A percentile compares a stretch with the other conserved stretches of the same genome.
These are phyloP conservation scores for Ivindomyrus marchei DNA, from an alignment of 2,113 vertebrate genomes.

Conservation along the genomic window DNA sequence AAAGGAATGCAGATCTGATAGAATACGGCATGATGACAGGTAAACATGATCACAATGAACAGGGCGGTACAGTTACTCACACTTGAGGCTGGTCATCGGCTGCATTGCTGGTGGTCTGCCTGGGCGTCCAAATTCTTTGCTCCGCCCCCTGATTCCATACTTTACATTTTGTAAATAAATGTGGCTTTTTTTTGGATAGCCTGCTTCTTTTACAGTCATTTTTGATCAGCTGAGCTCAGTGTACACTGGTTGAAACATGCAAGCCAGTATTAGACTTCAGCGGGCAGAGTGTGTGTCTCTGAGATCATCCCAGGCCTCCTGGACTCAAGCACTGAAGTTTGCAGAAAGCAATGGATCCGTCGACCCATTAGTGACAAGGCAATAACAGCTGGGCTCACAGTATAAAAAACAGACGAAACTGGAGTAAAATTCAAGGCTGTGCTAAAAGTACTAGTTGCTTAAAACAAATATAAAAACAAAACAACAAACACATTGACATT, in stretches of 20 bases:
- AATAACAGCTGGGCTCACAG: conserved; percentile 63
- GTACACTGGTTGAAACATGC: background rate
- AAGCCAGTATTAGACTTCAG: background rate
- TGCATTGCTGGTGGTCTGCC: background rate
- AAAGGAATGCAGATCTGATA: conserved; percentile 62
- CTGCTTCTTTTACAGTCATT: background rate
- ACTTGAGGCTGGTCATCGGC: too few relatives aligned
- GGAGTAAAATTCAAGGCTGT: conserved; percentile 65
- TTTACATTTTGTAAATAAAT: background rate
- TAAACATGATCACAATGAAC: conserved; percentile 10
- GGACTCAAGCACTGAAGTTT: background rate
- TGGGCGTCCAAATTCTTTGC: background rate
- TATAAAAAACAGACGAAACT: conserved; percentile 21
- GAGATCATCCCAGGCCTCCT: background rate
- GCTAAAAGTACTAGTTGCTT: conserved; percentile 68
- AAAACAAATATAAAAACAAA: conserved; percentile 60
- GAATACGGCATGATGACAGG: conserved; percentile 55
- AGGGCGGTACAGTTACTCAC: background rate
- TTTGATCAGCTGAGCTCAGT: background rate
- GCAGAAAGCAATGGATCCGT: background rate
- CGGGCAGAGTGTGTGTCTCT: background rate
- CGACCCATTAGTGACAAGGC: background rate
- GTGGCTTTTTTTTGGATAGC: background rate
- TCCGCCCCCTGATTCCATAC: background rate
- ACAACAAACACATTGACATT: conserved; percentile 62